Conservation (phyloP, 2,113 vertebrate genomes). For the Rhinogobius similis region DNA sequence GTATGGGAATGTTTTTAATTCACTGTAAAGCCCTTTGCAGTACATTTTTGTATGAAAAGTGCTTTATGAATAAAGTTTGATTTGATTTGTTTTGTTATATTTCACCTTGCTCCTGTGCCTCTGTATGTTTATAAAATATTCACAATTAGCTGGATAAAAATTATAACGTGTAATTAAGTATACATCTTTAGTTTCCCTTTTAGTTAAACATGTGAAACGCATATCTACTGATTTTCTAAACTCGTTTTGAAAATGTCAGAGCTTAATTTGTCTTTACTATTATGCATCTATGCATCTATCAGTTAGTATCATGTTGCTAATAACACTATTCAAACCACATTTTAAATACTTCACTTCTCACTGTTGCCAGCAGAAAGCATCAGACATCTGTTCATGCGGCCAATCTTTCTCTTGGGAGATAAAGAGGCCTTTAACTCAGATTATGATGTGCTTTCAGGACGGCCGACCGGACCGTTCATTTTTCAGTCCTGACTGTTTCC, state of each 20-base stretch:
- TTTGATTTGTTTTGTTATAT: no score
- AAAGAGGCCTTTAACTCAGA: not conserved
- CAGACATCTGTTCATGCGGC: not conserved
- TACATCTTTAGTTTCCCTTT: no score
- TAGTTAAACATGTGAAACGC: no score
- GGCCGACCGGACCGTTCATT: slow-evolving; percentile 81
- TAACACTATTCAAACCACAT: not conserved
- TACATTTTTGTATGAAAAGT: no score
- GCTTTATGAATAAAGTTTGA: no score
- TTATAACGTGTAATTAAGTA: no score
- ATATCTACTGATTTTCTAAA: no score
- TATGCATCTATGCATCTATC: no score
- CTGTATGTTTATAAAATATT: no score
- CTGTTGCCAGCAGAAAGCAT: not conserved
- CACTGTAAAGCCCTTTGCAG: no score
- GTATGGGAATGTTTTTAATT: no score
- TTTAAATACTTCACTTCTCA: not conserved
- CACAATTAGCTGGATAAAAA: no score
- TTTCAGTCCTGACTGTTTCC: slow-evolving; percentile 91
- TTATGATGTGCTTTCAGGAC: slow-evolving; percentile 69
- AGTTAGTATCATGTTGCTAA: not conserved
- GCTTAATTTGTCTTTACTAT: not conserved
- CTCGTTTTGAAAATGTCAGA: not conserved
- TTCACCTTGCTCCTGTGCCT: not conserved
- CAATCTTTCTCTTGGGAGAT: not conserved